Conservation (phyloP, 2,113 vertebrate species). For the Ictalurus punctatus region DNA sequence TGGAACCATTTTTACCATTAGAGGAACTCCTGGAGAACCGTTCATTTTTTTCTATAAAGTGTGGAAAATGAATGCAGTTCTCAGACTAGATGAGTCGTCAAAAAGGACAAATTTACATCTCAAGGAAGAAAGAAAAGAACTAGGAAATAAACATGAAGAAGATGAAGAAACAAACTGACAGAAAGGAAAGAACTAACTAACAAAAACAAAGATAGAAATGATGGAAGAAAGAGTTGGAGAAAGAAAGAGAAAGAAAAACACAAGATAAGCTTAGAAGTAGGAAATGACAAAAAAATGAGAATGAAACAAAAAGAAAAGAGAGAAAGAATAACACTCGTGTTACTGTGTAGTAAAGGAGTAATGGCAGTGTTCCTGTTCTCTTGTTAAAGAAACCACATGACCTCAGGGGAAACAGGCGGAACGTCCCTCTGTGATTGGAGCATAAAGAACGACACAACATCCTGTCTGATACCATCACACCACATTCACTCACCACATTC, state of each 20-base stretch:
- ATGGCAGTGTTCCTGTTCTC: background rate
- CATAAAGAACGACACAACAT: constrained; percentile 62
- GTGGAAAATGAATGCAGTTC: too few relatives aligned
- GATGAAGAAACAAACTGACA: background rate
- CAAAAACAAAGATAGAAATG: background rate
- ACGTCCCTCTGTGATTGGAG: constrained; percentile 26
- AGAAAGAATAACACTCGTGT: background rate
- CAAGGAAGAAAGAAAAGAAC: background rate
- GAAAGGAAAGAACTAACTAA: background rate
- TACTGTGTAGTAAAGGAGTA: background rate
- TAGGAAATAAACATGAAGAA: background rate
- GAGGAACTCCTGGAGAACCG: too few relatives aligned
- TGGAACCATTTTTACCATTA: too few relatives aligned
- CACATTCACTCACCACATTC: constrained; percentile 65
- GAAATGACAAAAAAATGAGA: background rate
- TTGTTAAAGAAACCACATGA: constrained; percentile 12
- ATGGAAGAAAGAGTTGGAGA: background rate
- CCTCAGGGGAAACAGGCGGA: background rate
- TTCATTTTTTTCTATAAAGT: too few relatives aligned
- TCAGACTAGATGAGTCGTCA: too few relatives aligned
- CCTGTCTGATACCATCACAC: constrained; percentile 66
- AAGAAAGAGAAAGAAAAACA: background rate
- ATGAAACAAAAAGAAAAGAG: background rate
- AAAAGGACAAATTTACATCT: too few relatives aligned
- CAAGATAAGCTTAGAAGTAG: background rate